phyloP scores from a whole-genome alignment of 1,140 invertebrate species.

The Saccostrea echinata region DNA sequence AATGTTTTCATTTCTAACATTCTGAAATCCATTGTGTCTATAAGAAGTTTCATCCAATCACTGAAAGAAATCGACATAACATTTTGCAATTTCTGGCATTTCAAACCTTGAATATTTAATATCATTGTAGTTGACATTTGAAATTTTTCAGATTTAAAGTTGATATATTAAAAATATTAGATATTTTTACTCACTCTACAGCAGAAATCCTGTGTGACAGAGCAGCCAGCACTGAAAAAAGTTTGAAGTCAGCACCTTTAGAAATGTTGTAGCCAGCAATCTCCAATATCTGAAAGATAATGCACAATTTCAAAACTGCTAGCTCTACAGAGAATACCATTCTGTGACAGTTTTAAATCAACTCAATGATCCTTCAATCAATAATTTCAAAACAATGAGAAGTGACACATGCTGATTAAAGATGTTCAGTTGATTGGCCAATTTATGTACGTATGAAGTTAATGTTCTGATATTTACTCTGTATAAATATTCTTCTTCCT shows the following conservation, averaged over 20 bases:
- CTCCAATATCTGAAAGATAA: conserved; percentile 70
- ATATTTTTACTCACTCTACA: conserved; percentile 70
- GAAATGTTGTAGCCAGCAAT: conserved; percentile 71
- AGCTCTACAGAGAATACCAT: too few relatives aligned
- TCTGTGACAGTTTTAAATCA: too few relatives aligned
- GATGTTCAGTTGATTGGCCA: too few relatives aligned
- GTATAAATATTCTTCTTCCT: conserved; percentile 74
- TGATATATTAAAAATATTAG: neutral
- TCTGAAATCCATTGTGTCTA: conserved; percentile 73
- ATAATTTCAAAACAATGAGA: too few relatives aligned
- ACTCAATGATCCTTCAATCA: too few relatives aligned
- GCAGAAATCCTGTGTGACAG: conserved; percentile 73
- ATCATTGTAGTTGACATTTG: neutral
- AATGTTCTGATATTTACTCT: conserved; percentile 64
- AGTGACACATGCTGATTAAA: too few relatives aligned
- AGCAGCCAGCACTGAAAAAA: conserved; percentile 76
- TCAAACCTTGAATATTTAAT: too few relatives aligned
- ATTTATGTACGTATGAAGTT: too few relatives aligned
- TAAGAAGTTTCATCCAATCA: conserved; percentile 74
- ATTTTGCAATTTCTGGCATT: too few relatives aligned
- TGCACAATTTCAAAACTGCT: neutral
- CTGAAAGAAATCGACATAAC: conserved; percentile 54
- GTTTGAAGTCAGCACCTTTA: conserved; percentile 75
- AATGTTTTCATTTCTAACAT: conserved; percentile 76
- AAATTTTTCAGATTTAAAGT: neutral